Evolutionary conservation across 2,113 vertebrate genomes (phyloP).

Genomic region (Petrocephalus microphthalmus): DNA sequence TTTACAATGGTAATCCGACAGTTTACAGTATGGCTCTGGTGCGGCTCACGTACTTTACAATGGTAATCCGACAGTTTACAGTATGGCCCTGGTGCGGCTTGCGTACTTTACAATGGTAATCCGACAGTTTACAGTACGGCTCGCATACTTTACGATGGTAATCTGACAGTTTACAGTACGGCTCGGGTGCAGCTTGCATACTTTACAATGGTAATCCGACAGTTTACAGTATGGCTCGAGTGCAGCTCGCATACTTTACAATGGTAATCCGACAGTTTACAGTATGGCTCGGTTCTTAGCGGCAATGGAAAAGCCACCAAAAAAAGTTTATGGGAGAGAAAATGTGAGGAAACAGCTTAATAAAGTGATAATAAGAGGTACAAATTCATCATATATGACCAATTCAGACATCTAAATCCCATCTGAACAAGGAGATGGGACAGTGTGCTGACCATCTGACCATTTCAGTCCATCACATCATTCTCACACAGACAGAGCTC

Average conservation of each 20-base stretch:
- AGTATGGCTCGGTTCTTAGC: too few relatives aligned
- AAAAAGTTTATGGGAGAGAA: background rate
- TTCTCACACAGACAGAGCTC: background rate
- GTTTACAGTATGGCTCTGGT: background rate
- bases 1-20: background rate
- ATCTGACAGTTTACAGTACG: too few relatives aligned
- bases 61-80: too few relatives aligned
- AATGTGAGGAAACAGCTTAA: background rate
- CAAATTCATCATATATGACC: background rate
- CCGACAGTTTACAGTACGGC: too few relatives aligned
- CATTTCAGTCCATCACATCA: background rate
- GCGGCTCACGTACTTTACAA: background rate
- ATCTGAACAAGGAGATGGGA: background rate
- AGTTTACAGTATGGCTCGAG: background rate
- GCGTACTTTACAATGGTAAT: too few relatives aligned
- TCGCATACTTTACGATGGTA: too few relatives aligned
- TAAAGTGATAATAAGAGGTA: background rate
- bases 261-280: background rate
- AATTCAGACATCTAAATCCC: background rate
- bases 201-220: background rate
- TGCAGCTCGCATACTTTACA: background rate
- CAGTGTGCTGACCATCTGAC: too few relatives aligned
- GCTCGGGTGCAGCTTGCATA: background rate
- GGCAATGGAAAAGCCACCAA: too few relatives aligned
- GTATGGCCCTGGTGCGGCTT: too few relatives aligned